Conservation (phyloP, 1,140 invertebrate genomes). For the Helicoverpa armigera region DNA sequence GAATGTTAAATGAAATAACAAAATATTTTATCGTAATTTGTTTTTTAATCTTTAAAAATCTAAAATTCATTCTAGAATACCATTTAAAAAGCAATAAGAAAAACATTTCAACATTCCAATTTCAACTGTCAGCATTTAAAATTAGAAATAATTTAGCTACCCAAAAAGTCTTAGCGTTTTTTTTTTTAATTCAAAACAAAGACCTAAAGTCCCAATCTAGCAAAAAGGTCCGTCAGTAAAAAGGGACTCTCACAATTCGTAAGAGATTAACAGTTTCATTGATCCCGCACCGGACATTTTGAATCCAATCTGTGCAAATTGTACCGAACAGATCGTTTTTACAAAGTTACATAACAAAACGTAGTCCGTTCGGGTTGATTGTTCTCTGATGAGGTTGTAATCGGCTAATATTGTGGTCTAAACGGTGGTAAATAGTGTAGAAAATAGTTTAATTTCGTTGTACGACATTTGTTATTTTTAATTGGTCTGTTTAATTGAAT, state of each 20-base stretch:
- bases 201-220: constrained; percentile 10
- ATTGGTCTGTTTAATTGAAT: no score
- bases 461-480: no score
- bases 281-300: constrained; percentile 63
- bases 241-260: constrained; percentile 62
- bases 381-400: constrained; percentile 26
- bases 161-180: background rate
- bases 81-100: no score
- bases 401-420: constrained; percentile 13
- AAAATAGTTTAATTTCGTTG: background rate
- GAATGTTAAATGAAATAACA: no score
- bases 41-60: no score
- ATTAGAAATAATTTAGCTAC: background rate
- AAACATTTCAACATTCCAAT: no score
- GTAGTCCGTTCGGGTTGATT: constrained; percentile 6
- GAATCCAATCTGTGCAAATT: constrained; percentile 65
- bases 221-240: constrained; percentile 37
- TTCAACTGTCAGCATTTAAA: no score
- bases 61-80: no score
- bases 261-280: constrained; percentile 65
- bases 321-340: constrained; percentile 55
- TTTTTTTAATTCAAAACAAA: constrained; percentile 6
- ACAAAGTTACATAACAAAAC: constrained; percentile 27
- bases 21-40: no score
- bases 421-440: background rate